phyloP scores from a whole-genome alignment of 2,888 invertebrate genomes.

The Spilarctia lutea region DNA sequence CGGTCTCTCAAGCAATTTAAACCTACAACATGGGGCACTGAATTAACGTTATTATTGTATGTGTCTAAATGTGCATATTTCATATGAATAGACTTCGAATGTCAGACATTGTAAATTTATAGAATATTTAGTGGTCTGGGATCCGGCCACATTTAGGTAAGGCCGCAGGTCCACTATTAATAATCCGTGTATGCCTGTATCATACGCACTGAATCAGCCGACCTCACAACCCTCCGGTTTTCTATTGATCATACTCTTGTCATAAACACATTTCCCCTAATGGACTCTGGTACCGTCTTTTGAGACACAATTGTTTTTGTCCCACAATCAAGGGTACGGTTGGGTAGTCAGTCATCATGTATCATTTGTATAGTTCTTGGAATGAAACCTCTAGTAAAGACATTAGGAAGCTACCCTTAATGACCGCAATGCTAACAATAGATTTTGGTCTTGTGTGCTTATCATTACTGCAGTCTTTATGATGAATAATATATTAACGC shows the following conservation, averaged over 20 bases:
- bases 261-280: conserved; percentile 79
- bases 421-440: conserved; percentile 15
- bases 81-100: conserved; percentile 38
- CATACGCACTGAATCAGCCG: conserved; percentile 63
- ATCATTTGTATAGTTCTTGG: conserved; percentile 53
- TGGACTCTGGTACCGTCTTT: conserved; percentile 72
- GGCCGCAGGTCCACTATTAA: conserved; percentile 74
- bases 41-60: conserved; percentile 1
- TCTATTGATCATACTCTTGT: conserved; percentile 81
- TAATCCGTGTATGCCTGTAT: conserved; percentile 63
- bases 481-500: not conserved
- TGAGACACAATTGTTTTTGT: conserved; percentile 76
- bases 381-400: conserved; percentile 50
- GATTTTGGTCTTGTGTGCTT: not conserved
- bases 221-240: conserved; percentile 66
- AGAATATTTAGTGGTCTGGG: conserved; percentile 65
- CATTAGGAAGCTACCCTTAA: conserved; percentile 51
- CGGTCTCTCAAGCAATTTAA: not conserved
- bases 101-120: conserved; percentile 60
- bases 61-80: conserved; percentile 42
- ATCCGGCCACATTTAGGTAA: conserved; percentile 61
- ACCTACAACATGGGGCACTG: not conserved
- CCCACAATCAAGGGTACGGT: conserved; percentile 64
- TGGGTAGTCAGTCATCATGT: conserved; percentile 58
- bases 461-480: conserved; percentile 7